Base-by-base conservation (phyloP, 2,888 invertebrate species). In the Synergus gifuensis region DNA sequence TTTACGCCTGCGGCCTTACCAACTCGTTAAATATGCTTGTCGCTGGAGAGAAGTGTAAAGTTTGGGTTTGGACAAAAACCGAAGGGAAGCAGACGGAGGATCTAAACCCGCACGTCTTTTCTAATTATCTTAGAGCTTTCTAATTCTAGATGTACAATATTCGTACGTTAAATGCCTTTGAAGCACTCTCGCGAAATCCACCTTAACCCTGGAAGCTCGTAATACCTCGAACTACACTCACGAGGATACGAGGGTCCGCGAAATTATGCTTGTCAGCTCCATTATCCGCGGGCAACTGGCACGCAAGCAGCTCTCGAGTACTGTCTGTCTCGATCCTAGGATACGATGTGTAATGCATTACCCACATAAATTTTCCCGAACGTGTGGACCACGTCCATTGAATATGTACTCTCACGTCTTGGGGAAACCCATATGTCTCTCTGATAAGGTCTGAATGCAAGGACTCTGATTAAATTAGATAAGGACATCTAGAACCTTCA, bases 231-330 rank as follows among this genome's bases (percentile, higher is more conserved):
- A 87, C 88, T 87, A 87, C 87, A 86, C 86, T 89, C 87, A 88
- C 88, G 89, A 89, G 85, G 86, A 87, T 88, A 90, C 89, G 88
- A 90, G 90, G 90, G 90, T 90, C 85, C 86, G 87, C 86, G 85
- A 90, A 90, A 90, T 90, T 90, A 89, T 89, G 88, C 88, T 88
- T 90, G 89, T 90, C 90, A 89, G 89, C 85, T 89, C 89, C 89
- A 89, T 89, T 90, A 89, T 89, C 89, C 87, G 83, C 79, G 83
- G 83, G 84, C 83, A 86, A 84, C 81, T 64, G 76, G 64, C 79
- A 63, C 76, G 36, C 60, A 76, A 58, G 76, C 67, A 67, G 18
- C 44, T 66, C 44, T 66, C 66, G 16, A 18, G 42, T 11, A 64
- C 16, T 66, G 44, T 66, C 44, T 44, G 66, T 66, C 66, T 66